These are phyloP conservation scores for Drosophila monieri DNA, from an alignment of 2,888 invertebrate genomes.

Conservation along the genomic window DNA sequence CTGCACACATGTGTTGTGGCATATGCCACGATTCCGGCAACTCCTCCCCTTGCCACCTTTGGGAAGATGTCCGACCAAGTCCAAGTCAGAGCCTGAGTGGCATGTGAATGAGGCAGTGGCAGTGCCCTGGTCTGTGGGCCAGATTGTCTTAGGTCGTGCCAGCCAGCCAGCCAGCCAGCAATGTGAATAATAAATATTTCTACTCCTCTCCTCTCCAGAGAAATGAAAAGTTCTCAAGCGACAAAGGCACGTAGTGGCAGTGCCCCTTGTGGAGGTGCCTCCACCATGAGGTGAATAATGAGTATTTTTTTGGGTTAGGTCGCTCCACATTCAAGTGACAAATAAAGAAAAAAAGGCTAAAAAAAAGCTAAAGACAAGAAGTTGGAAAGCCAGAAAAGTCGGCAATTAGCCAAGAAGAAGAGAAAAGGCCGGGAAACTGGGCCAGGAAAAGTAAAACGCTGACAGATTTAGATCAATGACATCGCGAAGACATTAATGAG, in stretches of 20 bases:
- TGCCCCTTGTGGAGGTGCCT: background rate
- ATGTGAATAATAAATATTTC: conserved; percentile 64
- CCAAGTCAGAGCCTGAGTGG: conserved; percentile 55
- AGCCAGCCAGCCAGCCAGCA: conserved; percentile 66
- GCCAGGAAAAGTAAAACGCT: conserved; percentile 11
- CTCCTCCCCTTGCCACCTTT: background rate
- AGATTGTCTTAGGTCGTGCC: conserved; percentile 78
- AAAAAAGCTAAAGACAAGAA: conserved; percentile 18
- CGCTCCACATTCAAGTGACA: conserved; percentile 54
- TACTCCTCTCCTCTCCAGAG: conserved; percentile 28
- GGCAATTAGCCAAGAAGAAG: conserved; percentile 23
- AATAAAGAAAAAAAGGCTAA: conserved; percentile 10
- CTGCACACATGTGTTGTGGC: conserved; percentile 1
- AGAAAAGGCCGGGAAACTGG: conserved; percentile 24
- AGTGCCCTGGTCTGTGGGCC: conserved; percentile 38
- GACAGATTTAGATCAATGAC: conserved; percentile 25
- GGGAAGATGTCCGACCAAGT: background rate
- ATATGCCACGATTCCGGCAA: conserved; percentile 45
- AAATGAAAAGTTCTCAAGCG: conserved; percentile 74
- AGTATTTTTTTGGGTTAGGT: conserved; percentile 42
- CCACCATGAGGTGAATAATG: conserved; percentile 21
- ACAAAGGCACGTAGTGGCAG: conserved; percentile 53
- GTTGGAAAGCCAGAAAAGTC: conserved; percentile 6
- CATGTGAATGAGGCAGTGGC: conserved; percentile 70
- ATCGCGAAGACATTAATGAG: background rate